These are phyloP conservation scores for Pteruthius melanotis DNA, from an alignment of 2,113 vertebrate species.

Conservation along the genomic window DNA sequence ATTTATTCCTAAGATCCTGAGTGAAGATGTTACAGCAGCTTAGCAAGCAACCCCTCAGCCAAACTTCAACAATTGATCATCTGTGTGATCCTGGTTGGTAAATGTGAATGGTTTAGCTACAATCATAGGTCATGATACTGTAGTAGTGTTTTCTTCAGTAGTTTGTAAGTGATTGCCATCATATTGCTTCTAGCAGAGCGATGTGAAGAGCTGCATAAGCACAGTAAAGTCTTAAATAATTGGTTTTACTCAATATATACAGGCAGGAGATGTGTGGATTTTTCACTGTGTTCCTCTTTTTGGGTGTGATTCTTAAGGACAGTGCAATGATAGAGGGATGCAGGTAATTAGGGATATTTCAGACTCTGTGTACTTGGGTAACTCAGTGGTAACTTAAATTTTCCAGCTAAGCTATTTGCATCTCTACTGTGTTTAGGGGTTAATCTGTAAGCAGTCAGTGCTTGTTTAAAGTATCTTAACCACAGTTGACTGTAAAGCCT, in stretches of 20 bases:
- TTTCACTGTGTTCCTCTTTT: background rate
- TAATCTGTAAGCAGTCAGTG: background rate
- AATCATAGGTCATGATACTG: background rate
- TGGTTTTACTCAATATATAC: background rate
- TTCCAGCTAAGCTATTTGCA: background rate
- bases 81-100: background rate
- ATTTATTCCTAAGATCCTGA: background rate
- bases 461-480: background rate
- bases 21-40: background rate
- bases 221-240: background rate
- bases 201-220: background rate
- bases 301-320: background rate
- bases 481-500: background rate
- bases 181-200: background rate
- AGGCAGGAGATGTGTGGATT: background rate
- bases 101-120: background rate
- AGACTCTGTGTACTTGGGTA: background rate
- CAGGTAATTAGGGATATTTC: background rate
- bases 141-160: background rate
- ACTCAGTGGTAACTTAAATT: background rate
- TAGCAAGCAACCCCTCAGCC: background rate
- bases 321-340: background rate
- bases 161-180: background rate
- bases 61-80: background rate
- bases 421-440: background rate